Base-by-base conservation (phyloP, 2,888 invertebrate genomes). In the Erannis defoliaria region DNA sequence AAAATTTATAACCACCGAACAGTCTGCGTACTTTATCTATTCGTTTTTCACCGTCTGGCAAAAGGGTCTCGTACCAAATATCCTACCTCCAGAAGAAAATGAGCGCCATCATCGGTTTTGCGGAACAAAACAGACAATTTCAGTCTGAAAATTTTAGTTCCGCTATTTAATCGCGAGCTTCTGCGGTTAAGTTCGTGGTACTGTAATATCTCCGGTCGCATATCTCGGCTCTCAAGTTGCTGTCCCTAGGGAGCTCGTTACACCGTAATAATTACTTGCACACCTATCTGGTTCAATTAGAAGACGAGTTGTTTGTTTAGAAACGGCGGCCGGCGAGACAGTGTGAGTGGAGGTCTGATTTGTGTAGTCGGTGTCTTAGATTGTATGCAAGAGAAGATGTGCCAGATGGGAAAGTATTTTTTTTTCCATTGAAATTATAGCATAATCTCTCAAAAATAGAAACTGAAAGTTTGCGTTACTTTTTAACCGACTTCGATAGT, bases 231-330 rank as follows among this genome's bases (percentile, higher is more conserved):
- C 54, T 61, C 56, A 62, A 62, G 56, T 62, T 42, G 29, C 48
- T 73, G 70, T 85, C 89, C 83, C 88, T 1, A 0, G 83, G 86
- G 90, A 83, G 73, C 84, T 89, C 78, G 86, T 90, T 90, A 90
- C 82, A 81, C 80, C 81, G 80, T 76, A 77, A 80, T 89, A 90
- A 91, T 90, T 89, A 89, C 80, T 74, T 76, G 75, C 73, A 80
- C 86, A 89, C 89, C 89, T 89, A 87, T 86, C 86, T 84, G 75
- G 75, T 79, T 82, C 85, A 89, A 88, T 89, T 88, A 89, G 82
- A 76, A 69, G 71, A 64, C 67, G 76, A 80, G 72, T 79, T 86
- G 80, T 86, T 88, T 88, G 82, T 78, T 72, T 68, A 66, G 23
- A 65, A 54, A 49, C 50, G 51, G 42, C 70, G 71, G 78, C 78